Percentiles rank a stretch among this genome's conserved stretches.
Conservation (phyloP, 2,888 invertebrate species). For the Octodonta nipae region DNA sequence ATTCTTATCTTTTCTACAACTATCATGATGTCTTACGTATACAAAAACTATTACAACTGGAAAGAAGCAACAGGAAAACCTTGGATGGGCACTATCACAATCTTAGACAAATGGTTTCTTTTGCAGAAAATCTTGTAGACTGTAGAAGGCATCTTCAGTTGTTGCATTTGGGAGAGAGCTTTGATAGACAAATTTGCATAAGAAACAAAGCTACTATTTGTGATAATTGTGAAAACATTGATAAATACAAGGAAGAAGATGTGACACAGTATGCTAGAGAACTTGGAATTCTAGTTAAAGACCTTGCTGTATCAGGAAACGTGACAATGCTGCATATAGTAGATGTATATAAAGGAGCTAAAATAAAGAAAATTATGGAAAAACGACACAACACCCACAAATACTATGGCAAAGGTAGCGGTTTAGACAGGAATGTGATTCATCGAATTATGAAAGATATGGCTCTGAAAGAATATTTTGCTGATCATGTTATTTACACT, state of each 20-base stretch:
- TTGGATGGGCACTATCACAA: conserved; percentile 73
- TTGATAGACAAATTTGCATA: conserved; percentile 59
- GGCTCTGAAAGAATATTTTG: conserved; percentile 62
- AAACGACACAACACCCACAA: conserved; percentile 45
- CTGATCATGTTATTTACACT: conserved; percentile 38
- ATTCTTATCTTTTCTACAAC: conserved; percentile 78
- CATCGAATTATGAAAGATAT: conserved; percentile 72
- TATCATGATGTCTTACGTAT: conserved; percentile 68
- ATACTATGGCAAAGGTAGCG: conserved; percentile 52
- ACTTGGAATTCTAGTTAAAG: conserved; percentile 54
- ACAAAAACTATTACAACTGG: conserved; percentile 38
- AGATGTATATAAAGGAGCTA: conserved; percentile 61
- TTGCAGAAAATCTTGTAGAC: conserved; percentile 82
- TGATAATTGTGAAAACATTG: conserved; percentile 72
- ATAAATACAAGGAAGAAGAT: conserved; percentile 47
- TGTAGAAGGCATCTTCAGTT: conserved; percentile 80
- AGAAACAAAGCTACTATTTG: conserved; percentile 57
- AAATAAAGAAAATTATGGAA: conserved; percentile 48
- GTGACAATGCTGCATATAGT: conserved; percentile 63
- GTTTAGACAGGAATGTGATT: conserved; percentile 60
- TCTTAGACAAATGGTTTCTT: conserved; percentile 66
- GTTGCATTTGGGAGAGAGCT: conserved; percentile 76
- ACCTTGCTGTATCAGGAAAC: conserved; percentile 45
- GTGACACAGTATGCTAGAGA: conserved; percentile 64
- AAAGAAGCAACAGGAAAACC: conserved; percentile 44